Conservation (phyloP, 2,888 invertebrate species). For the Lochmaea capreae region DNA sequence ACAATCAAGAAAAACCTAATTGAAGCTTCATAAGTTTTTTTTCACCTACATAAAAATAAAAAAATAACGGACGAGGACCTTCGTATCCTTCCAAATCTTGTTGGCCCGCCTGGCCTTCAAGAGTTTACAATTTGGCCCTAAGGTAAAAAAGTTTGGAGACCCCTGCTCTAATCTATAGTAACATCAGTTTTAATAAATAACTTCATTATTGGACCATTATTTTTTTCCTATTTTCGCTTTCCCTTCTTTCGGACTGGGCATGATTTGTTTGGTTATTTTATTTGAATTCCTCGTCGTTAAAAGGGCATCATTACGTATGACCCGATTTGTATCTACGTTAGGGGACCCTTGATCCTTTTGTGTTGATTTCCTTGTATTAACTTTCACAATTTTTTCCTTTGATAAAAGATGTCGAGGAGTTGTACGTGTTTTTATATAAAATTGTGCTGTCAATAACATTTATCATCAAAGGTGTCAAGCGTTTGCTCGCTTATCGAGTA, state of each 20-base stretch:
- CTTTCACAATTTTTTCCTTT: not conserved
- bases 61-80: too few species aligned
- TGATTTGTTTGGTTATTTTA: not conserved
- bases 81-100: too few species aligned
- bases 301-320: constrained; percentile 6
- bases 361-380: not conserved
- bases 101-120: too few species aligned
- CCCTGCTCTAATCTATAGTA: too few species aligned
- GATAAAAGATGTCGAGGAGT: not conserved
- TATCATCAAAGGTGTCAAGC: not conserved
- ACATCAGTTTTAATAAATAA: constrained; percentile 2
- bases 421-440: not conserved
- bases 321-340: constrained; percentile 5
- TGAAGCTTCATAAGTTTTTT: too few species aligned
- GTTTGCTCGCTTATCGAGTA: too few species aligned
- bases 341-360: not conserved
- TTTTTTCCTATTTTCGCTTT: constrained; percentile 2
- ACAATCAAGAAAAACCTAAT: too few species aligned
- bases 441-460: not conserved
- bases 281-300: not conserved
- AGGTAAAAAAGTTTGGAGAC: too few species aligned
- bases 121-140: too few species aligned
- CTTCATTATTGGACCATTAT: not conserved
- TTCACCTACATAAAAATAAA: too few species aligned
- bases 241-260: not conserved